These are phyloP conservation scores for Myopa tessellatipennis DNA, from an alignment of 2,888 invertebrate genomes.

Conservation along the genomic window DNA sequence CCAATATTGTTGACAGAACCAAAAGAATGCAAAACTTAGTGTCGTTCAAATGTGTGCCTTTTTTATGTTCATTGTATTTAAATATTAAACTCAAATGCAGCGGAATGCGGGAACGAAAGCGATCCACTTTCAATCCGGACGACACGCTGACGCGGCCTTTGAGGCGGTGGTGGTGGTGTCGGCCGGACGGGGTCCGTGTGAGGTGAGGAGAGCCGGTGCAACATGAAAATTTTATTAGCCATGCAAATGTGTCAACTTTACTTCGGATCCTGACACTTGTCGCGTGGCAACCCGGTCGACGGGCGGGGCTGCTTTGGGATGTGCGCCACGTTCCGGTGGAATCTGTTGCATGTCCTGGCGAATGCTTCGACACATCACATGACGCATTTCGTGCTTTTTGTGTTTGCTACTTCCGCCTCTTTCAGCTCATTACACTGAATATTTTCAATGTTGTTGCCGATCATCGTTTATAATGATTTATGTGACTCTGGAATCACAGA, in stretches of 20 bases:
- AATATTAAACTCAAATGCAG: constrained; percentile 46
- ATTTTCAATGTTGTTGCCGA: too few species aligned
- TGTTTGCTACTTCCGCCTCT: too few species aligned
- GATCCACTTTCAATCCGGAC: not conserved
- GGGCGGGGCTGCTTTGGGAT: not conserved
- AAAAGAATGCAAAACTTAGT: too few species aligned
- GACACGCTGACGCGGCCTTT: too few species aligned
- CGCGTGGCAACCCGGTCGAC: constrained; percentile 46
- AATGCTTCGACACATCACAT: constrained; percentile 35
- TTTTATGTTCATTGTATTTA: constrained; percentile 45
- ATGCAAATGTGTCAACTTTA: constrained; percentile 67
- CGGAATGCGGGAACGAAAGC: constrained; percentile 36
- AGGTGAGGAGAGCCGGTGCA: constrained; percentile 11
- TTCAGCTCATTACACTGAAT: too few species aligned
- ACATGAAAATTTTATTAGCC: constrained; percentile 62
- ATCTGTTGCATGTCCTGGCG: constrained; percentile 54
- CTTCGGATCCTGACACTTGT: constrained; percentile 62
- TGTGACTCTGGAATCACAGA: too few species aligned
- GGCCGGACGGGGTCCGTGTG: not conserved
- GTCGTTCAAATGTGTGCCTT: constrained; percentile 56
- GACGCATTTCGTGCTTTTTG: too few species aligned
- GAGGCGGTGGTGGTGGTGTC: not conserved
- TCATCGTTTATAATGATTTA: too few species aligned
- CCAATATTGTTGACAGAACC: too few species aligned
- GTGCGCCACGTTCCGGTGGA: constrained; percentile 45